Evolutionary conservation across 2,888 invertebrate genomes (phyloP).

Genomic region (Thecophora atra): DNA sequence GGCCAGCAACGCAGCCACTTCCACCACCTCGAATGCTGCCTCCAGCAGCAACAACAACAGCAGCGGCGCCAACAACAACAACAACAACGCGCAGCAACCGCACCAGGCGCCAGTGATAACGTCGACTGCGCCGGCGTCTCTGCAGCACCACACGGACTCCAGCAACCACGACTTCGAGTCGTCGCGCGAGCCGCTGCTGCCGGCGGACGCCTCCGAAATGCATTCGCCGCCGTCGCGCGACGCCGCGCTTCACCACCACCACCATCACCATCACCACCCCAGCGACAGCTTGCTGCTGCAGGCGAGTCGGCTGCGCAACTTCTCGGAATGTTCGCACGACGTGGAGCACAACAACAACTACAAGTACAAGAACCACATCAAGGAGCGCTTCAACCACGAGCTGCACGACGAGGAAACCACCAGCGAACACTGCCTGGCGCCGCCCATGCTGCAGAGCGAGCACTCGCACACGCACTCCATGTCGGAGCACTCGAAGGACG

Average conservation of each 20-base stretch:
- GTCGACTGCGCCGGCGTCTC: conserved; percentile 60
- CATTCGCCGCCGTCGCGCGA: conserved; percentile 61
- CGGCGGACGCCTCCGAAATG: conserved; percentile 63
- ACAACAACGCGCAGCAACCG: conserved; percentile 54
- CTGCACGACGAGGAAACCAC: conserved; percentile 64
- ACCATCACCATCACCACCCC: conserved; percentile 52
- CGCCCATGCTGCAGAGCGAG: conserved; percentile 59
- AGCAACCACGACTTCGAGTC: conserved; percentile 65
- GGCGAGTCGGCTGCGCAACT: conserved; percentile 60
- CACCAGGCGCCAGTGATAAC: conserved; percentile 65
- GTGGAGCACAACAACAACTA: conserved; percentile 71
- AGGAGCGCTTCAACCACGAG: conserved; percentile 80
- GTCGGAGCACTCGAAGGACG: conserved; percentile 63
- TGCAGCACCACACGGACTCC: conserved; percentile 63
- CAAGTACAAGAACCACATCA: conserved; percentile 95
- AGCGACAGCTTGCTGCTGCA: conserved; percentile 57
- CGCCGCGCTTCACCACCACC: conserved; percentile 50
- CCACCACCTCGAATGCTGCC: conserved; percentile 45
- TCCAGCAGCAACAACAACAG: conserved; percentile 39
- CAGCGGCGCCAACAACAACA: conserved; percentile 33
- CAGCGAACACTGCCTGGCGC: conserved; percentile 64
- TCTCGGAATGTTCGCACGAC: conserved; percentile 66
- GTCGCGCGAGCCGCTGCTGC: conserved; percentile 60
- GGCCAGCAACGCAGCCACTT: conserved; percentile 51
- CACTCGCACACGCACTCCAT: conserved; percentile 61